A percentile compares a stretch with the other conserved stretches of the same genome.
Conservation (phyloP, 2,797 vertebrate genomes). For the Sternarchorhynchus goeldii region DNA sequence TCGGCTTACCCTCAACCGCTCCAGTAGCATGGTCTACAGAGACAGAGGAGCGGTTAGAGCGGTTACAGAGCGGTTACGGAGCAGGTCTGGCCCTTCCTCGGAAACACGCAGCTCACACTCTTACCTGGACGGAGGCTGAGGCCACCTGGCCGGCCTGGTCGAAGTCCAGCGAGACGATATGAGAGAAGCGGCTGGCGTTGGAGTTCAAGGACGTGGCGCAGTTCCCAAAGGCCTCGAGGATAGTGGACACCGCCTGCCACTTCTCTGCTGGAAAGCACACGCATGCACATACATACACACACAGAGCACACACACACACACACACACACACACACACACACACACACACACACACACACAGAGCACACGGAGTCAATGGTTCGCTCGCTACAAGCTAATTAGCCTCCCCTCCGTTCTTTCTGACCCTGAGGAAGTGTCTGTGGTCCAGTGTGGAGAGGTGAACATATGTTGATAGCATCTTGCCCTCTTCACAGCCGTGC, state of each 20-base stretch:
- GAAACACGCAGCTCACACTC: not conserved
- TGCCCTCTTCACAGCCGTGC: conserved; percentile 46
- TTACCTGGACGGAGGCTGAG: conserved; percentile 93
- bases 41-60: not conserved
- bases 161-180: conserved; percentile 94
- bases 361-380: conserved; percentile 6
- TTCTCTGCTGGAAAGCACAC: conserved; percentile 83
- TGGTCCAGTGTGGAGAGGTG: conserved; percentile 22
- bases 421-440: conserved; percentile 13
- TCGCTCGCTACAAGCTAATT: conserved; percentile 27
- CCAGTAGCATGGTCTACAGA: conserved; percentile 91
- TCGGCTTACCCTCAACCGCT: conserved; percentile 88
- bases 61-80: not conserved
- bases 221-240: conserved; percentile 96
- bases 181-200: conserved; percentile 93
- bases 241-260: conserved; percentile 94
- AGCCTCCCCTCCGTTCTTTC: conserved; percentile 2
- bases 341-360: conserved; percentile 6
- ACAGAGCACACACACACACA: not conserved
- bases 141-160: conserved; percentile 97
- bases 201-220: conserved; percentile 86
- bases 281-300: not conserved
- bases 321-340: conserved; percentile 8
- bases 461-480: conserved; percentile 54
- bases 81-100: not conserved